Evolutionary conservation across 2,888 invertebrate species (phyloP), one percentile per base, ranked within the genome.

Genomic region (Nomada fucata): DNA sequence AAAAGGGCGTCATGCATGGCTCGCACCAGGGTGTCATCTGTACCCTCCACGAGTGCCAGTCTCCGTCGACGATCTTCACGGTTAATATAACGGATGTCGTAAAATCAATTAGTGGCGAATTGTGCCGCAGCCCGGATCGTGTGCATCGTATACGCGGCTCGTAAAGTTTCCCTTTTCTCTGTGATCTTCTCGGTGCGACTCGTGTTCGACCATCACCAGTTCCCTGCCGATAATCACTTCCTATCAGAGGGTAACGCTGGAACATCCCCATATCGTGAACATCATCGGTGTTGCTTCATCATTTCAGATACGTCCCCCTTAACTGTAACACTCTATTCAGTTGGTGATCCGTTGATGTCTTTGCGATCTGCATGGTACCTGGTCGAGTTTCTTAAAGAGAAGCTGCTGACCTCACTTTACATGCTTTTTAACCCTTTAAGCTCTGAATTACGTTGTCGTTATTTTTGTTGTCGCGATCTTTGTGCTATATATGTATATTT

Each of bases 81-180:
- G 90, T 92, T 91, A 92, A 92, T 92, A 90, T 91, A 91, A 89
- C 88, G 83, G 79, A 84, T 83, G 82, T 90, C 90, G 88, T 90
- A 89, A 91, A 89, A 91, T 90, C 91, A 92, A 92, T 92, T 92
- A 91, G 90, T 88, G 84, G 89, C 88, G 91, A 91, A 92, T 91
- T 89, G 88, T 89, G 84, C 84, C 80, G 84, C 73, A 74, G 86
- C 84, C 87, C 84, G 86, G 79, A 85, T 83, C 86, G 82, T 74
- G 42, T 70, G 52, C 73, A 59, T 18, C 52, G 53, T 65, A 57
- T 76, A 78, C 55, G 71, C 53, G 18, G 65, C 73, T 73, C 73
- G 71, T 76, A 76, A 84, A 76, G 60, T 72, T 61, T 36, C 72
- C 73, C 68, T 61, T 74, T 74, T 71, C 69, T 50, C 57, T 63